Conservation (phyloP, 1,140 invertebrate species). For the Papilio helenus region DNA sequence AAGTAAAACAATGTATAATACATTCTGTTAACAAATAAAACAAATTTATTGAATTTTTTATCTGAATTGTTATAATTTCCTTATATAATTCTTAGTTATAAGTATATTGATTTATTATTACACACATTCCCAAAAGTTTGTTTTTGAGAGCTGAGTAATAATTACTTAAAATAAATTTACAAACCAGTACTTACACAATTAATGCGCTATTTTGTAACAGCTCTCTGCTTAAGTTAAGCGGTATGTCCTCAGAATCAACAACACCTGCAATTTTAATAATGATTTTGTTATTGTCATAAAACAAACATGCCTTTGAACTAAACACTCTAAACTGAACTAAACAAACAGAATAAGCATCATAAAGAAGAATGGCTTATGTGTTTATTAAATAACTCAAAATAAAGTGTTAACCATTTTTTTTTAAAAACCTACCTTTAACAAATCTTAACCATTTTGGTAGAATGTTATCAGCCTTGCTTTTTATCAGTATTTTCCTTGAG, state of each 20-base stretch:
- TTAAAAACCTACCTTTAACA: conserved; percentile 88
- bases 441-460: conserved; percentile 97
- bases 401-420: neutral
- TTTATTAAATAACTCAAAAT: no score
- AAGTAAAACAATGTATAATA: conserved; percentile 58
- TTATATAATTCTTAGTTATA: no score
- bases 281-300: neutral
- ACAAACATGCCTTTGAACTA: conserved; percentile 17
- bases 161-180: conserved; percentile 5
- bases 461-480: conserved; percentile 94
- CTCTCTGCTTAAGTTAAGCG: conserved; percentile 97
- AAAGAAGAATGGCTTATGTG: no score
- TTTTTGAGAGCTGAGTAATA: neutral
- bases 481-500: conserved; percentile 94
- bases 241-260: conserved; percentile 99
- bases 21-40: no score
- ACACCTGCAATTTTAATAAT: conserved; percentile 86
- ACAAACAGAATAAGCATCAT: no score
- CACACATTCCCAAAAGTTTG: neutral
- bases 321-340: no score
- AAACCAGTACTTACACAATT: conserved; percentile 87
- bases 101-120: no score
- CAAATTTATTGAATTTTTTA: no score
- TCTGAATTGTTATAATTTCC: no score
- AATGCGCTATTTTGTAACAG: conserved; percentile 96